Evolutionary conservation across 2,797 vertebrate species (phyloP).

Genomic region (Aeoliscus strigatus): DNA sequence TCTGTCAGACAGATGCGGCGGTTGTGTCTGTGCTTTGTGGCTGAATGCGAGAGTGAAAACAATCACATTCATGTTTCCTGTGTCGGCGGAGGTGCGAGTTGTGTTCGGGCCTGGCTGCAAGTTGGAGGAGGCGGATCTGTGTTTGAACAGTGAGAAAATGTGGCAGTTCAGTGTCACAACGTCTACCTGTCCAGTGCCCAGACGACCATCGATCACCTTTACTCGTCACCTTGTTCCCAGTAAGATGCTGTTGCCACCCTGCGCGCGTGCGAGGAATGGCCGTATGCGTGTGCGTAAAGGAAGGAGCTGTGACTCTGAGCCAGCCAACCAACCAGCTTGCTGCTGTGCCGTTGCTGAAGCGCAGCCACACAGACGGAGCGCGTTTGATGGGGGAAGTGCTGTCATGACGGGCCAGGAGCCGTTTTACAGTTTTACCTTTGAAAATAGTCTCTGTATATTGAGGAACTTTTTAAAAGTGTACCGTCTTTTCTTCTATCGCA

Average conservation of each 20-base stretch:
- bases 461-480: conserved; percentile 23
- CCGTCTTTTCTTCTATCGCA: conserved; percentile 18
- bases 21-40: conserved; percentile 8
- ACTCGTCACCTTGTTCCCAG: conserved; percentile 33
- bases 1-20: conserved; percentile 13
- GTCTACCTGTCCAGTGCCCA: conserved; percentile 34
- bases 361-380: conserved; percentile 64
- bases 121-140: conserved; percentile 30
- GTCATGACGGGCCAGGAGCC: conserved; percentile 55
- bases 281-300: conserved; percentile 26
- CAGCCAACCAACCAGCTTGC: conserved; percentile 39
- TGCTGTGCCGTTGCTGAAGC: conserved; percentile 32
- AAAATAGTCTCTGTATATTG: no score
- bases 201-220: conserved; percentile 62
- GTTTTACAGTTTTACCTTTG: conserved; percentile 34
- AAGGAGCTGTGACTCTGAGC: conserved; percentile 25
- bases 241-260: conserved; percentile 35
- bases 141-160: conserved; percentile 44
- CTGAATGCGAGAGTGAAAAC: conserved; percentile 20
- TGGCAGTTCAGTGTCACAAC: conserved; percentile 44
- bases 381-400: conserved; percentile 63
- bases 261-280: conserved; percentile 8
- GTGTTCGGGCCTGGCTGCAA: conserved; percentile 23
- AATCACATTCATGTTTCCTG: conserved; percentile 24
- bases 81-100: conserved; percentile 21